phyloP scores from a whole-genome alignment of 2,888 invertebrate species.

The Drepanosiphum platanoidis region DNA sequence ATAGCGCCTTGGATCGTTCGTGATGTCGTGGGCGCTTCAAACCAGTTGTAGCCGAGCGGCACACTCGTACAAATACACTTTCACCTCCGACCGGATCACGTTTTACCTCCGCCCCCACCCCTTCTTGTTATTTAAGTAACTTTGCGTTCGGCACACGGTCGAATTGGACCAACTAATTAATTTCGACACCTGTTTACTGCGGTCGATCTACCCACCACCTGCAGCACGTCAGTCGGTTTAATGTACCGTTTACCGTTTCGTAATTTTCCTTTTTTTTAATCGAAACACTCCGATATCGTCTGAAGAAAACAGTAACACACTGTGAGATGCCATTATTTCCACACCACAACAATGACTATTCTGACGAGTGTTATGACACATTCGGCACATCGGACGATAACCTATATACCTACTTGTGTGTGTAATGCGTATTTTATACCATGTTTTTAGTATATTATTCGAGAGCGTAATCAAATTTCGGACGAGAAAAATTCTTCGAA shows the following conservation, averaged over 20 bases:
- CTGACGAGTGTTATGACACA: too few relatives aligned
- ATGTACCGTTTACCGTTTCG: constrained; percentile 40
- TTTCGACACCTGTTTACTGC: constrained; percentile 52
- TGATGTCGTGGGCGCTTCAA: constrained; percentile 56
- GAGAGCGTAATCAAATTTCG: not conserved
- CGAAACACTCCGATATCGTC: not conserved
- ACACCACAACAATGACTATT: not conserved
- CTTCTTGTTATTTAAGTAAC: not conserved
- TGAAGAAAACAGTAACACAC: not conserved
- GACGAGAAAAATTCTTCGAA: too few relatives aligned
- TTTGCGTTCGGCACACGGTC: constrained; percentile 8
- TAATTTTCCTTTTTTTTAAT: constrained; percentile 23
- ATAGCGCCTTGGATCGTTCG: constrained; percentile 24
- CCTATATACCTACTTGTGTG: not conserved
- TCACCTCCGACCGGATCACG: constrained; percentile 60
- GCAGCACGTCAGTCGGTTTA: not conserved
- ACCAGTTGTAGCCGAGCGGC: constrained; percentile 22
- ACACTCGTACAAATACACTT: constrained; percentile 52
- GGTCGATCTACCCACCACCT: constrained; percentile 39
- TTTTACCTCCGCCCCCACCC: constrained; percentile 29
- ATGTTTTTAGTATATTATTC: not conserved
- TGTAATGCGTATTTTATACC: not conserved
- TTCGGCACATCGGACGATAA: not conserved
- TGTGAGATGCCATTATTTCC: not conserved
- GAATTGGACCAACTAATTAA: constrained; percentile 54